Percentiles rank a stretch among this genome's conserved stretches.
These are phyloP conservation scores for Todiramphus saurophagus DNA, from an alignment of 2,113 vertebrate genomes.

Conservation along the genomic window DNA sequence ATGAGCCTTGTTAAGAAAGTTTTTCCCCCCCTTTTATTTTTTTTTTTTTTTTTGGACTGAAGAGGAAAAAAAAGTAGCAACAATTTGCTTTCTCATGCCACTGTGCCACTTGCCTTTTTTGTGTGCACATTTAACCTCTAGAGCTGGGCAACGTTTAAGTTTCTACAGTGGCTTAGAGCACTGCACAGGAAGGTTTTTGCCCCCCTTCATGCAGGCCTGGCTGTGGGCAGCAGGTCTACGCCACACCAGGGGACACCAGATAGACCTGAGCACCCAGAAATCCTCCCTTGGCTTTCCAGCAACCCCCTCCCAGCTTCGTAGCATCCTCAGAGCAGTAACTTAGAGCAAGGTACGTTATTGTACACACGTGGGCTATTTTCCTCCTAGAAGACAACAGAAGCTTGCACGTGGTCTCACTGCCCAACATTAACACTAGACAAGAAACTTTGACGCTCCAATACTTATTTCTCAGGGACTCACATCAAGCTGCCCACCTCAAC, in stretches of 20 bases:
- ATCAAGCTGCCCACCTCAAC: neutral
- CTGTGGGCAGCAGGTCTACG: neutral
- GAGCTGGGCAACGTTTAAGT: neutral
- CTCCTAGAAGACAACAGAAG: accelerated
- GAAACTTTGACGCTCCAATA: accelerated
- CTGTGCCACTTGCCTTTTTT: neutral
- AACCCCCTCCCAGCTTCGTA: neutral
- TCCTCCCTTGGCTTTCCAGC: neutral
- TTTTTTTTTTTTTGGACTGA: accelerated
- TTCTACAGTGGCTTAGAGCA: accelerated
- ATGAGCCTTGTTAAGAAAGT: neutral
- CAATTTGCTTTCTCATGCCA: neutral
- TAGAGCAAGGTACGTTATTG: accelerated
- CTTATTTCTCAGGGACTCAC: neutral
- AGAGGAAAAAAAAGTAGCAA: neutral
- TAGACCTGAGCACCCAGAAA: neutral
- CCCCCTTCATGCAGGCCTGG: neutral
- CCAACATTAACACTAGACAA: accelerated
- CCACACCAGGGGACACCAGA: accelerated
- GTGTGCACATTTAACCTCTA: accelerated
- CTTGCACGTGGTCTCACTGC: accelerated
- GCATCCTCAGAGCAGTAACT: neutral
- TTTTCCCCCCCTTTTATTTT: accelerated
- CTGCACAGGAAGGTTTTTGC: accelerated
- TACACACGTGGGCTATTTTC: accelerated